phyloP scores from a whole-genome alignment of 1,140 invertebrate species.

The Anthonomus grandis region DNA sequence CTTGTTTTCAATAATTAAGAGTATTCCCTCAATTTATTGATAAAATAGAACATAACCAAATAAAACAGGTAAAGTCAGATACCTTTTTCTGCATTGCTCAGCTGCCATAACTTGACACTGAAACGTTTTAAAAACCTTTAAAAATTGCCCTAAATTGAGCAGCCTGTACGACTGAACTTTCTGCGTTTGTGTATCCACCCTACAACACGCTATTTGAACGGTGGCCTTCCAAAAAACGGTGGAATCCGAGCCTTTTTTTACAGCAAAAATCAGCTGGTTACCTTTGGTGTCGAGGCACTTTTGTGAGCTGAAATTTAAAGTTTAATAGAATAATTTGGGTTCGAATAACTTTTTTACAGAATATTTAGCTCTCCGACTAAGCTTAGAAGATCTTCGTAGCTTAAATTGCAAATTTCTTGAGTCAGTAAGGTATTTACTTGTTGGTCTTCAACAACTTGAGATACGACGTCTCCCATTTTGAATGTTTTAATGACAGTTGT shows the following conservation, averaged over 20 bases:
- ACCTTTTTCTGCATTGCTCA: conserved; percentile 41
- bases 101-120: conserved; percentile 46
- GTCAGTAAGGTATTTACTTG: conserved; percentile 33
- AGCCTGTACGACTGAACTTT: conserved; percentile 56
- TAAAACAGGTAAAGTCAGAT: too few relatives aligned
- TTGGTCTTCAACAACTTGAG: conserved; percentile 35
- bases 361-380: conserved; percentile 41
- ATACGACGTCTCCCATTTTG: conserved; percentile 40
- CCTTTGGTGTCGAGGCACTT: conserved; percentile 58
- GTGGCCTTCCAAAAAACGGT: conserved; percentile 67
- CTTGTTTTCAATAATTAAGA: too few relatives aligned
- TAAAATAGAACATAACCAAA: background rate
- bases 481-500: too few relatives aligned
- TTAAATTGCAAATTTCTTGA: conserved; percentile 38
- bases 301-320: conserved; percentile 52
- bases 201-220: conserved; percentile 63
- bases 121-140: conserved; percentile 54
- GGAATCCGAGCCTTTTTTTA: conserved; percentile 62
- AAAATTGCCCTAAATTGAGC: conserved; percentile 60
- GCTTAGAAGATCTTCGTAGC: conserved; percentile 39
- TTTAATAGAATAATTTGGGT: conserved; percentile 5
- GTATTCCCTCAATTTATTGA: too few relatives aligned
- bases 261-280: conserved; percentile 62
- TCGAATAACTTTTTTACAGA: conserved; percentile 28
- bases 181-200: conserved; percentile 53